Evolutionary conservation across 2,797 vertebrate species (phyloP).

Genomic region (Oreochromis grahami): DNA sequence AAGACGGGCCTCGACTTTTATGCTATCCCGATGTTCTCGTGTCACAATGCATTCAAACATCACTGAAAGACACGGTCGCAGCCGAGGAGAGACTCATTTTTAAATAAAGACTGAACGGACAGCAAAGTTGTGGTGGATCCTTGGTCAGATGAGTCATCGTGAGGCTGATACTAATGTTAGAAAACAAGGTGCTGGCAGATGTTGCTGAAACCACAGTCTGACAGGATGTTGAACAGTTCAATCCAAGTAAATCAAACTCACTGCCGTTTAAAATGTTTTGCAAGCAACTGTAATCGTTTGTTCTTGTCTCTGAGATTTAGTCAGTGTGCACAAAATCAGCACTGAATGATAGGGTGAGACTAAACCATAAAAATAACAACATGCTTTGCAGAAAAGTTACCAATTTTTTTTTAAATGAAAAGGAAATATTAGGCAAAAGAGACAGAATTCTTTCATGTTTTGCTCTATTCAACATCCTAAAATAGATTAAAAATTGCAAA

Average conservation of each 20-base stretch:
- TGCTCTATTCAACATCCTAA: rapidly evolving
- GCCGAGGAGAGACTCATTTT: not conserved
- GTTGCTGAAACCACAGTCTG: not conserved
- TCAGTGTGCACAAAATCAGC: not conserved
- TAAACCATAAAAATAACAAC: not conserved
- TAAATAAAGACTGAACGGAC: not conserved
- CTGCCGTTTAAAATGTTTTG: not conserved
- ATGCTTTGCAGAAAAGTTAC: not conserved
- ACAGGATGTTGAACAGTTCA: constrained; percentile 26
- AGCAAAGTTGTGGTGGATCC: not conserved
- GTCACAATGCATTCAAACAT: not conserved
- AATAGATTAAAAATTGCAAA: not conserved
- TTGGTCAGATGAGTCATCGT: not conserved
- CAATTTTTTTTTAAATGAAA: not conserved
- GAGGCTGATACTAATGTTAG: constrained; percentile 1
- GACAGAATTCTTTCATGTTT: not conserved
- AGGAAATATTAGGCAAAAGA: not conserved
- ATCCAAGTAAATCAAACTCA: not conserved
- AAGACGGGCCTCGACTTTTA: not conserved
- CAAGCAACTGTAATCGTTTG: not conserved
- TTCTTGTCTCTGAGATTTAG: not conserved
- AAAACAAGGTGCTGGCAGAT: constrained; percentile 12
- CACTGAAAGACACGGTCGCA: not conserved
- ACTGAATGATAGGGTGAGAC: not conserved
- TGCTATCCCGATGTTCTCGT: not conserved